Evolutionary conservation across 2,113 vertebrate genomes (phyloP), one percentile per base, ranked within the genome.

Genomic region (Cyprinodon tularosa): DNA sequence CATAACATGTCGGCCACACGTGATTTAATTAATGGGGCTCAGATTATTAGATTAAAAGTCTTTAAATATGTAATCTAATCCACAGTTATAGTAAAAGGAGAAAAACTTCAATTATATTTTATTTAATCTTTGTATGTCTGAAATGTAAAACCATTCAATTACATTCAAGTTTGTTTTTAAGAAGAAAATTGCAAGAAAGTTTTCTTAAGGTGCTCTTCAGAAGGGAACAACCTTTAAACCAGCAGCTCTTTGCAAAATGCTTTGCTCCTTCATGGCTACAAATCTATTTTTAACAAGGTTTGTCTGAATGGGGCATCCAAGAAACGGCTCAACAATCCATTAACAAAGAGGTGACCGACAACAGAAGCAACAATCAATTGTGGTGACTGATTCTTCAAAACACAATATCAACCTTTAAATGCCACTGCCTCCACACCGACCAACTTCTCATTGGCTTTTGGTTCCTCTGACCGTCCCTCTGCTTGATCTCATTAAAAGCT

Each of bases 391-490:
- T 57, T 77, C 62, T 62, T 74, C 69, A 66, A 63, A 3, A 64
- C 66, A 44, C 75, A 85, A 80, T 87, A 82, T 85, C 89, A 89
- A 86, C 87, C 87, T 93, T 91, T 87, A 88, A 91, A 90, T 86
- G 84, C 59, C 78, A 87, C 64, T n/a, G 62, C 66, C 60, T 79
- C 36, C 12, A 4, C 29, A 66, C 44, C 45, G 68, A 53, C 64
- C 74, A 59, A 22, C 37, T 29, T 68, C 37, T n/a, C 7, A 17
- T 45, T 69, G 37, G 57, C 29, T 72, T 20, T 29, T 20, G 20
- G 60, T 65, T 12, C 53, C 44, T 40, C 3, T 15, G 4, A 70
- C 6, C 63, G 59, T 67, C 17, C 37, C 3, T 57, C 8, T 22
- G 29, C 42, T 3, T 53, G 20, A 15, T 15, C 38, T 10, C 38